phyloP scores from a whole-genome alignment of 53 echinoderm and acorn worm species.

The Apostichopus leukothele region DNA sequence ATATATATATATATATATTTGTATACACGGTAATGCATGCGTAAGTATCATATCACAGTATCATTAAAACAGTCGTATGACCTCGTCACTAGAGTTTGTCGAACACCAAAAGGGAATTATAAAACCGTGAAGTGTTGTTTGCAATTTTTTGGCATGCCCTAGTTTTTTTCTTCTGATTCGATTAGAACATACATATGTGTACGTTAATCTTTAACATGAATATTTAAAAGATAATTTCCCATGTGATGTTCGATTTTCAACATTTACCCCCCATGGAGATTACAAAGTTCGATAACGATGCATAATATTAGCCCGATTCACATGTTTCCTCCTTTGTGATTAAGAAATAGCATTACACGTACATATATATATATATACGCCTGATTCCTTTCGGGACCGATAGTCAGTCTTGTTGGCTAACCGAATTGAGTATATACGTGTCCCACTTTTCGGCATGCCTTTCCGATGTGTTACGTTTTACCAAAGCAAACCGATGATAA shows the following conservation, averaged over 20 bases:
- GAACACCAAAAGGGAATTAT: too few relatives aligned
- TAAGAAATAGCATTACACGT: neutral
- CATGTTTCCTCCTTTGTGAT: neutral
- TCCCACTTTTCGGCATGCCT: neutral
- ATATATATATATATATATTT: too few relatives aligned
- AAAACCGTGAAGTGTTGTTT: too few relatives aligned
- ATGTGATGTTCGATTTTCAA: neutral
- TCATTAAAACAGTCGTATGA: too few relatives aligned
- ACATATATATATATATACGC: neutral
- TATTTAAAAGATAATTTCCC: neutral
- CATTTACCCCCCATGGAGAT: neutral
- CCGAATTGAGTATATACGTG: neutral
- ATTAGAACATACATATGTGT: neutral
- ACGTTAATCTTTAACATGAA: neutral
- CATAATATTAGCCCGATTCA: neutral
- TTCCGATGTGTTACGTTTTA: neutral
- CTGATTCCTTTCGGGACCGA: neutral
- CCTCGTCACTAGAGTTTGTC: too few relatives aligned
- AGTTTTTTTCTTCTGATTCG: too few relatives aligned
- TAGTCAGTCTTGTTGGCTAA: neutral
- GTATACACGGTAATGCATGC: too few relatives aligned
- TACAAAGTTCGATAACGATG: neutral
- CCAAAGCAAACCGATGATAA: neutral
- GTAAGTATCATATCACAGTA: too few relatives aligned
- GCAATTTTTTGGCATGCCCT: too few relatives aligned